A percentile compares a stretch with the other conserved stretches of the same genome.
These are phyloP conservation scores for Brachystomella parvula DNA, from an alignment of 1,140 invertebrate species.

Conservation along the genomic window DNA sequence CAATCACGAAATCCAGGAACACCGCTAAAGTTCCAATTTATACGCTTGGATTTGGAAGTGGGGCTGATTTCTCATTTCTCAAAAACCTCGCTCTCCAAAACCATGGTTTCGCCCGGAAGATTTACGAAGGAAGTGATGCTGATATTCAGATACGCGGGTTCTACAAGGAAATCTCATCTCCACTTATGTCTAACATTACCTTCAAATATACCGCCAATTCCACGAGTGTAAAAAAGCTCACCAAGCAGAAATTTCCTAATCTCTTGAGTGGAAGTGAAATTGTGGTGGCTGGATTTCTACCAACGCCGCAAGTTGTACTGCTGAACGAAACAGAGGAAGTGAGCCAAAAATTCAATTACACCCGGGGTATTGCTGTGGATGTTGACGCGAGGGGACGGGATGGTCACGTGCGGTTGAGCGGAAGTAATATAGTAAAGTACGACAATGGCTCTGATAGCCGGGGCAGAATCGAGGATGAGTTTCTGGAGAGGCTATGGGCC, in stretches of 20 bases:
- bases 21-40: conserved; percentile 46
- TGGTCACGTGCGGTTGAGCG: conserved; percentile 6
- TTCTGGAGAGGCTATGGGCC: conserved; percentile 57
- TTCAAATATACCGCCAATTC: conserved; percentile 52
- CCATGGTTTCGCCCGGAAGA: conserved; percentile 58
- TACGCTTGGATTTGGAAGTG: conserved; percentile 59
- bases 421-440: neutral
- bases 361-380: conserved; percentile 1
- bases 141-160: conserved; percentile 60
- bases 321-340: neutral
- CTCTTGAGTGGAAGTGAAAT: conserved; percentile 53
- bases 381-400: neutral
- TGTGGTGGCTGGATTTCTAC: conserved; percentile 50
- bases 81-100: conserved; percentile 57
- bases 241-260: conserved; percentile 47
- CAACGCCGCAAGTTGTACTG: neutral
- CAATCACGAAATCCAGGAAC: conserved; percentile 5
- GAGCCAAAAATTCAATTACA: neutral
- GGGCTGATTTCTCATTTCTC: conserved; percentile 57
- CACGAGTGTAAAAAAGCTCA: conserved; percentile 40
- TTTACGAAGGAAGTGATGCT: conserved; percentile 62
- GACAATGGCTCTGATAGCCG: neutral
- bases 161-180: conserved; percentile 61
- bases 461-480: conserved; percentile 19
- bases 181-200: conserved; percentile 55